Conservation (phyloP, 2,888 invertebrate species). For the Epicampocera succincta region DNA sequence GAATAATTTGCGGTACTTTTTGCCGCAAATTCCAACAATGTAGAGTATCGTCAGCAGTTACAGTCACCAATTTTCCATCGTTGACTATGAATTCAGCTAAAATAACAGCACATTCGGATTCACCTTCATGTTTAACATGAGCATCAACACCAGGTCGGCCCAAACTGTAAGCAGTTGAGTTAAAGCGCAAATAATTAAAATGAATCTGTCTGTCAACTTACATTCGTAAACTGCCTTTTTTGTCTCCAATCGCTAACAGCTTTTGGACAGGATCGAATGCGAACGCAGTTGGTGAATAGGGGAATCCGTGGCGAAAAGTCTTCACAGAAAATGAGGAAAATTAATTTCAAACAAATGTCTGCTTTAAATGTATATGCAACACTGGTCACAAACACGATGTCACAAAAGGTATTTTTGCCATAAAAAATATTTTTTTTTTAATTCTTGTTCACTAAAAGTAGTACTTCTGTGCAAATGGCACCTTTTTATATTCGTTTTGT, state of each 20-base stretch:
- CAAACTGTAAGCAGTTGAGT: conserved; percentile 84
- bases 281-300: conserved; percentile 97
- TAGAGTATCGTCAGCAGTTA: conserved; percentile 96
- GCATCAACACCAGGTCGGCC: conserved; percentile 98
- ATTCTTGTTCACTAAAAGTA: too few relatives aligned
- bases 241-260: conserved; percentile 97
- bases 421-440: too few relatives aligned
- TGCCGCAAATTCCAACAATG: conserved; percentile 99
- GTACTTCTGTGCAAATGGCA: too few relatives aligned
- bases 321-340: conserved; percentile 83
- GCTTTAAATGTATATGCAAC: too few relatives aligned
- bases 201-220: conserved; percentile 83
- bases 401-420: too few relatives aligned
- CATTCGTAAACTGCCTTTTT: conserved; percentile 96
- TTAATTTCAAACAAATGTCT: conserved; percentile 15
- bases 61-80: conserved; percentile 97
- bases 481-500: not conserved
- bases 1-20: conserved; percentile 96
- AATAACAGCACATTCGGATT: conserved; percentile 85
- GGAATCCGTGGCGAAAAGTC: conserved; percentile 99
- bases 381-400: too few relatives aligned
- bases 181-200: conserved; percentile 11
- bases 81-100: conserved; percentile 97
- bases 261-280: conserved; percentile 99
- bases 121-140: conserved; percentile 92